Percentiles rank a stretch among this genome's conserved stretches.
These are phyloP conservation scores for Julus scandinavius DNA, from an alignment of 2,888 invertebrate genomes.

Conservation along the genomic window DNA sequence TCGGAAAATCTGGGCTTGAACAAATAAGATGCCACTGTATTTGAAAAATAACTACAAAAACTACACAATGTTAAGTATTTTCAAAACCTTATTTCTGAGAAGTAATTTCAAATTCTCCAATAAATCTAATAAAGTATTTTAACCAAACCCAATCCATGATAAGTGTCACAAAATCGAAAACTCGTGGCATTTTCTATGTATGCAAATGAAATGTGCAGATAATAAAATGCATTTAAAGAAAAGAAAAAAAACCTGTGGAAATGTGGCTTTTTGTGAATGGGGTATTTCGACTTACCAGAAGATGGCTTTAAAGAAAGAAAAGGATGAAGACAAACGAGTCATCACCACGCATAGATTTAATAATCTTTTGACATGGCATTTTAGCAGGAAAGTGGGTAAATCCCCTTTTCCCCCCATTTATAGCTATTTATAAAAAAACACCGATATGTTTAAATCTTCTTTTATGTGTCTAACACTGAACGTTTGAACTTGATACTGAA, in stretches of 20 bases:
- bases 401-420: background rate
- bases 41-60: too few relatives aligned
- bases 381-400: background rate
- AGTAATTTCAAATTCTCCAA: too few relatives aligned
- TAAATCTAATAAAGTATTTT: too few relatives aligned
- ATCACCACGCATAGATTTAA: background rate
- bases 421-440: slow-evolving; percentile 9
- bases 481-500: slow-evolving; percentile 18
- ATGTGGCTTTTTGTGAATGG: background rate
- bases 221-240: background rate
- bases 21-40: too few relatives aligned
- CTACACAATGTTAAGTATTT: too few relatives aligned
- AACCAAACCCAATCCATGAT: too few relatives aligned
- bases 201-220: background rate
- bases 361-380: background rate
- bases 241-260: background rate
- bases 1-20: too few relatives aligned
- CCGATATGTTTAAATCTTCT: background rate
- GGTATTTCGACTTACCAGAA: background rate
- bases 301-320: background rate
- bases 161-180: too few relatives aligned
- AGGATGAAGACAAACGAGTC: background rate
- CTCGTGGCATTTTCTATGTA: too few relatives aligned
- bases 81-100: too few relatives aligned
- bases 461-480: background rate